Base-by-base conservation (phyloP, 2,113 vertebrate species). In the Solea solea region DNA sequence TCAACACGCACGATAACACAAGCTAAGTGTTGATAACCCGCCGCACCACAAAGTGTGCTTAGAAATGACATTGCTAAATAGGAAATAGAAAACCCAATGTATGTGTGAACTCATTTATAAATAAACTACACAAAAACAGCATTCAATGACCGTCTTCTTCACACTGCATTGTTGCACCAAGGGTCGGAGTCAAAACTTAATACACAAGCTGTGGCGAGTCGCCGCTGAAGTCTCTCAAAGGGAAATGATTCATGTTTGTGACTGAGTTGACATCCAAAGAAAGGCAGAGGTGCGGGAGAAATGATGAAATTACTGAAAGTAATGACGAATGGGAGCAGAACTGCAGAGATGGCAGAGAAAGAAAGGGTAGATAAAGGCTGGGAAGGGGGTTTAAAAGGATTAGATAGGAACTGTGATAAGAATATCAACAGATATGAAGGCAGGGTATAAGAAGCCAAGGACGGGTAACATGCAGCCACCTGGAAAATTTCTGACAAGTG, bases 401-500 rank as follows among this genome's bases (percentile, higher is more conserved):
- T 84, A 81, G 57, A 71, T 71, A 51, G 74, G n/a, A 61, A 39
- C 13, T 51, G 55, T 74, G 87, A 88, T 82, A 79, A 77, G 73
- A 80, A 81, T 62, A 78, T 86, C 55, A 79, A 65, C 21, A 7
- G 27, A 60, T 52, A 85, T 69, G 52, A 76, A 72, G 52, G 21
- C 45, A 48, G 46, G 64, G 21, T 21, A 21, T 21, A 63, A 53
- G 41, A 62, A 69, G 69, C 51, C 64, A 16, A 57, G 51, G 49
- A 69, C 69, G 81, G 69, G 70, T 72, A 73, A 81, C 44, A 75
- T 63, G 72, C 77, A 83, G 64, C 85, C 75, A 78, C 49, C 59
- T 86, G 83, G 69, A 85, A 79, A 81, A 81, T 70, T 74, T 76
- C 78, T 85, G 76, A 90, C 80, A 79, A 85, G 84, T 75, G 69